Conservation (phyloP, 2,113 vertebrate species). For the Columbina picui region DNA sequence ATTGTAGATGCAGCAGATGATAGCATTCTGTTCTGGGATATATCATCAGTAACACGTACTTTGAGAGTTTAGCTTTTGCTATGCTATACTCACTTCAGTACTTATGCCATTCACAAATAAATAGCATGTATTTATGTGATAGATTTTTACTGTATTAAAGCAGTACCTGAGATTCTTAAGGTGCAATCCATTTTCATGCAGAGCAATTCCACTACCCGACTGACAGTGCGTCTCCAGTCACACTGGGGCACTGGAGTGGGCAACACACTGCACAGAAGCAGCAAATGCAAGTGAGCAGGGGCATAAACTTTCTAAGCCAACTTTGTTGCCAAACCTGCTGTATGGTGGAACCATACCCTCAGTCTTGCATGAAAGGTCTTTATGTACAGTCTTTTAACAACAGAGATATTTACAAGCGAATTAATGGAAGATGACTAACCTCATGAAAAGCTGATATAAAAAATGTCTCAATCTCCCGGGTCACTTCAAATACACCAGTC, state of each 20-base stretch:
- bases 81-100: background rate
- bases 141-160: background rate
- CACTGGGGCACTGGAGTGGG: background rate
- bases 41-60: background rate
- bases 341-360: background rate
- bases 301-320: background rate
- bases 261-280: fast-evolving
- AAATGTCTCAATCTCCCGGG: constrained; percentile 14
- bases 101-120: background rate
- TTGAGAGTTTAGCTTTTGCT: background rate
- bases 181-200: background rate
- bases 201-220: background rate
- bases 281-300: background rate
- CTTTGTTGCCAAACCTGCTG: background rate
- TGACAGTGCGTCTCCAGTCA: background rate
- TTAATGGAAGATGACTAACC: constrained; percentile 38
- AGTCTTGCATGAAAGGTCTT: background rate
- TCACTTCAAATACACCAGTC: background rate
- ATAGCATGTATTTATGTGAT: background rate
- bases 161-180: background rate
- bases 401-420: constrained; percentile 33
- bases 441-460: constrained; percentile 8
- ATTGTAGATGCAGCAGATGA: background rate
- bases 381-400: background rate
- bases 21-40: background rate